Base-by-base conservation (phyloP, 1,140 invertebrate genomes). In the Pissodes strobi region DNA sequence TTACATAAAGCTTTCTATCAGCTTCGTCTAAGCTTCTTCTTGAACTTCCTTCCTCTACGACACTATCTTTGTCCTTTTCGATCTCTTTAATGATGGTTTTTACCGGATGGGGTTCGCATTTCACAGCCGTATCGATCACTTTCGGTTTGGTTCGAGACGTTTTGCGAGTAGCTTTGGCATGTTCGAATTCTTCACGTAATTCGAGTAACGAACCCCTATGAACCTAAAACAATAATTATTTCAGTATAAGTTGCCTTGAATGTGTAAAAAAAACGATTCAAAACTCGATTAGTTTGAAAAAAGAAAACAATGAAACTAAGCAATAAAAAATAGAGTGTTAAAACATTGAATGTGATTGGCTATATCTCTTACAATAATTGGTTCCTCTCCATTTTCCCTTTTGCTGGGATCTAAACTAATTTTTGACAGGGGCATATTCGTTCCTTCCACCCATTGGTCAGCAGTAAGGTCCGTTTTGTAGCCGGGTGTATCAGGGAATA, bases 401-500 rank as follows among this genome's bases (percentile, higher is more conserved):
- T 88, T 87, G 27, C 82, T 79, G 17, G 92, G 92, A 81, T 94
- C 89, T 53, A 94, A 79, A 30, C 87, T 91, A 71, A 94, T 90
- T 80, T 88, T 92, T 60, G 86, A 84, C 27, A 93, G 83, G 4
- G 86, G 79, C 49, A 83, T 80, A 77, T 92, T 88, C 61, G 84
- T 82, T 23, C 89, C 88, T 68, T 85, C 83, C 10, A 92, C 80
- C 94, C 93, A 96, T 68, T 90, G 86, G 39, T 85, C 80, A 15
- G 90, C 87, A 39, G 85, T 87, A 65, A 94, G 81, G 57, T 89
- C 86, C 0, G 93, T 89, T 61, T 89, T 83, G 27, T 84, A 87
- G 21, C 90, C 90, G 34, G 81, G 78, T 8, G 94, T 97, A 37
- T 95, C 92, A 0, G 94, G 94, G 80, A 92, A 98, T 49, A 98